Evolutionary conservation across 30 jellyfish, hydroid and myxozoan genomes (phyloP).

Genomic region (Hydractinia symbiolongicarpus): DNA sequence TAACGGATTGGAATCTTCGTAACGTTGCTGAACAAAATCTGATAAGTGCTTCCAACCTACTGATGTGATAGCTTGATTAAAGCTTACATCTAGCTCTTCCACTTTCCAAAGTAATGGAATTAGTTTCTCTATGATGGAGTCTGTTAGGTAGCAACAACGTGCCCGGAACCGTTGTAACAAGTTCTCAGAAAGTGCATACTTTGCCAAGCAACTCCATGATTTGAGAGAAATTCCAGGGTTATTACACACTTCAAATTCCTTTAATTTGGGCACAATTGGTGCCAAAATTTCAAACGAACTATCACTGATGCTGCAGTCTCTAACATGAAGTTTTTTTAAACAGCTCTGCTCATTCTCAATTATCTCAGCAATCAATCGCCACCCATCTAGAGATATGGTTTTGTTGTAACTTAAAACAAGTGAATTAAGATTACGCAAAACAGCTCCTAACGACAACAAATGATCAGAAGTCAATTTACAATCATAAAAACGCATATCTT

Average conservation of each 20-base stretch:
- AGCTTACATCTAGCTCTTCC: too few relatives aligned
- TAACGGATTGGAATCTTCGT: too few relatives aligned
- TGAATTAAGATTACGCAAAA: background rate
- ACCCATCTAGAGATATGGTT: background rate
- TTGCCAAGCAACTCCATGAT: constrained; percentile 6
- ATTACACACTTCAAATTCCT: background rate
- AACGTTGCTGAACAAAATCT: too few relatives aligned
- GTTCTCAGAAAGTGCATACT: background rate
- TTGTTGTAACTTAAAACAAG: background rate
- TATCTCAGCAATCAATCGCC: background rate
- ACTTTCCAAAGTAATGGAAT: too few relatives aligned
- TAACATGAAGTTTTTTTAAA: background rate
- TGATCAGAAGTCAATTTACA: too few relatives aligned
- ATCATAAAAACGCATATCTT: too few relatives aligned
- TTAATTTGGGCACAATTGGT: background rate
- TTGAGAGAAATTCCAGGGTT: background rate
- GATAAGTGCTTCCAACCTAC: too few relatives aligned
- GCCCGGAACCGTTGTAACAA: too few relatives aligned
- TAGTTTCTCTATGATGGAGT: too few relatives aligned
- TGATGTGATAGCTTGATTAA: too few relatives aligned
- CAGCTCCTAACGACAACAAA: background rate
- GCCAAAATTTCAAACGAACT: background rate
- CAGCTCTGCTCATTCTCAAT: background rate
- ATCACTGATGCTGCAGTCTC: background rate
- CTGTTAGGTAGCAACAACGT: too few relatives aligned